Base-by-base conservation (phyloP, 2,113 vertebrate genomes). In the Butorides virescens region DNA sequence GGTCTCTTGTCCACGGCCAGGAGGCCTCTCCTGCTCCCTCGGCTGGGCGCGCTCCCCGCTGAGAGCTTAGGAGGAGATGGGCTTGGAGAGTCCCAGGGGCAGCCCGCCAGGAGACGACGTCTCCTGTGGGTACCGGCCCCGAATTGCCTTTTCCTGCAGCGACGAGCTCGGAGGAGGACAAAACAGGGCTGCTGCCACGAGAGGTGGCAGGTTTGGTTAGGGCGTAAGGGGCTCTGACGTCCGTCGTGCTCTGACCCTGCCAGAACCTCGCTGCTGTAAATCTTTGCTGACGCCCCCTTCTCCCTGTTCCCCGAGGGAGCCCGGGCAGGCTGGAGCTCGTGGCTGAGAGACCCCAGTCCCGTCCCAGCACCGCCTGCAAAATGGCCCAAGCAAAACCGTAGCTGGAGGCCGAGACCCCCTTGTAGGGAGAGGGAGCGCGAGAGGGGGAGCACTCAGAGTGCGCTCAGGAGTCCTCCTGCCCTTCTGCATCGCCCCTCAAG, bases 41-140 rank as follows among this genome's bases (percentile, higher is more conserved):
- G 10, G n/a, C 20, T 21, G 7, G 14, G 4, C 50, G 14, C 5
- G 2, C 20, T 58, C 29, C 20, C 19, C 12, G 8, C 32, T 9
- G 53, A 8, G 36, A 19, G 27, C 56, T 46, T 10, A 6, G 76
- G 50, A 30, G 29, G 67, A 39, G 59, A 5, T 47, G 9, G 81
- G 32, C 55, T 26, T 29, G 42, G 53, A 25, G 65, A 37, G 18
- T 16, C 88, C 65, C 42, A 4, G 23, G 77, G 70, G 29, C 42
- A 49, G 1, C 34, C 1, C 25, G 1, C 1, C 0, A 34, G 73
- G 82, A 52, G 27, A 1, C 5, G 8, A 53, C n/a, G 72, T 76
- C 50, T 39, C 44, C 39, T 11, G 0, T 4, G n/a, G 58, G 9
- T 72, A 10, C 22, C 17, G 26, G 36, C 67, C 62, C 22, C 5